phyloP scores from a whole-genome alignment of 2,888 invertebrate genomes.

The Amphimallon solstitiale region DNA sequence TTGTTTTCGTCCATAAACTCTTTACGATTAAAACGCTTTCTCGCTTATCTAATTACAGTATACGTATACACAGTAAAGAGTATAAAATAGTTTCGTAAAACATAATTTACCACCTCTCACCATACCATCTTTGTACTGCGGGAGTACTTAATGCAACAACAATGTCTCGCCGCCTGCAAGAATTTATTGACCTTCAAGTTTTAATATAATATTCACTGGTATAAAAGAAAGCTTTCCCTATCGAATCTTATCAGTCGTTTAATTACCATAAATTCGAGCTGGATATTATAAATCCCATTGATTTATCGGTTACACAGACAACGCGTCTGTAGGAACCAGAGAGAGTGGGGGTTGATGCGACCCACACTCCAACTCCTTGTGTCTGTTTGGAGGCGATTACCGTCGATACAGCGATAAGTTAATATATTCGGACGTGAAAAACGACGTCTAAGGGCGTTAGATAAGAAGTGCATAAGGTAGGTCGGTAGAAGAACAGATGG shows the following conservation, averaged over 20 bases:
- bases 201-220: conserved; percentile 30
- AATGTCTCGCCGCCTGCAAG: conserved; percentile 29
- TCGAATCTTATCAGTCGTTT: conserved; percentile 40
- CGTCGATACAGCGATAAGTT: conserved; percentile 51
- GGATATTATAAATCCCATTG: conserved; percentile 39
- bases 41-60: not conserved
- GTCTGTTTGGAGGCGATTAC: conserved; percentile 41
- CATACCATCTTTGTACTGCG: conserved; percentile 24
- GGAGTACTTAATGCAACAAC: conserved; percentile 25
- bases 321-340: conserved; percentile 1
- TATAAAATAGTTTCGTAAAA: conserved; percentile 3
- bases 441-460: conserved; percentile 39
- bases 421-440: conserved; percentile 45
- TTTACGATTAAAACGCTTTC: not conserved
- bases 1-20: not conserved
- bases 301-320: conserved; percentile 38
- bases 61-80: not conserved
- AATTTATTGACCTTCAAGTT: conserved; percentile 17
- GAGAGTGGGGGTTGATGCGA: conserved; percentile 18
- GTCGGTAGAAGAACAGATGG: conserved; percentile 24
- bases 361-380: conserved; percentile 19
- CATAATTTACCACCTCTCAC: conserved; percentile 16
- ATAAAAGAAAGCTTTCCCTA: conserved; percentile 14
- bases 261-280: conserved; percentile 43
- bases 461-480: conserved; percentile 37